A percentile compares a stretch with the other conserved stretches of the same genome.
phyloP scores from a whole-genome alignment of 2,797 vertebrate genomes.

The Delichon dasypus region DNA sequence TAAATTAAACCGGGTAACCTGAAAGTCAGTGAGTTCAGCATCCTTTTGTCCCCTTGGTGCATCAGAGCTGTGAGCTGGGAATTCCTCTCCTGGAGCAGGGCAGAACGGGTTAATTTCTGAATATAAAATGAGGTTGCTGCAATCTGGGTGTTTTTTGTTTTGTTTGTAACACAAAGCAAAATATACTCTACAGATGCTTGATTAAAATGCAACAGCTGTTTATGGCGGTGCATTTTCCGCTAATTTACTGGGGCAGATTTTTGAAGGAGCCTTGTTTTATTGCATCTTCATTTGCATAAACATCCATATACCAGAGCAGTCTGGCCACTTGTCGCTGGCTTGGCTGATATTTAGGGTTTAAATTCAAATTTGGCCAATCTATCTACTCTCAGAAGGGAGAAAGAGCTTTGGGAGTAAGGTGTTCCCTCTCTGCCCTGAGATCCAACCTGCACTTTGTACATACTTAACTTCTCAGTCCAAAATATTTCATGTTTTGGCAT shows the following conservation, averaged over 20 bases:
- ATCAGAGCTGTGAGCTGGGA: background rate
- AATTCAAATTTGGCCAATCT: background rate
- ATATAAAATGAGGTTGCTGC: slow-evolving; percentile 69
- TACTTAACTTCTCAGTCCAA: background rate
- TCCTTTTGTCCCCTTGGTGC: fast-evolving
- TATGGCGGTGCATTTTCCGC: slow-evolving; percentile 72
- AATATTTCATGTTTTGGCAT: background rate
- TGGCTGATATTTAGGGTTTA: background rate
- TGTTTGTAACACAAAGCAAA: slow-evolving; percentile 71
- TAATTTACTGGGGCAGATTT: slow-evolving; percentile 76
- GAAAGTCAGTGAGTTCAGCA: background rate
- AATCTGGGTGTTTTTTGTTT: slow-evolving; percentile 70
- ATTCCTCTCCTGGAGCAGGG: background rate
- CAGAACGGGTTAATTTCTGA: slow-evolving; percentile 63
- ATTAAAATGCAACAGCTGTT: slow-evolving; percentile 81
- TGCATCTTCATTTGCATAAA: slow-evolving; percentile 71
- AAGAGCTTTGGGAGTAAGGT: background rate
- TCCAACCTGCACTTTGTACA: background rate
- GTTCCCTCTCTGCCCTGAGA: background rate
- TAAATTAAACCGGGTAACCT: background rate
- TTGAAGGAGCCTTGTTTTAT: slow-evolving; percentile 68
- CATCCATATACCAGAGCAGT: background rate
- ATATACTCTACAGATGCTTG: slow-evolving; percentile 71
- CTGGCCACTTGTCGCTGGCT: background rate
- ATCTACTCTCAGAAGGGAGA: background rate